Evolutionary conservation across 2,113 vertebrate species (phyloP).

Genomic region (Brienomyrus brachyistius): DNA sequence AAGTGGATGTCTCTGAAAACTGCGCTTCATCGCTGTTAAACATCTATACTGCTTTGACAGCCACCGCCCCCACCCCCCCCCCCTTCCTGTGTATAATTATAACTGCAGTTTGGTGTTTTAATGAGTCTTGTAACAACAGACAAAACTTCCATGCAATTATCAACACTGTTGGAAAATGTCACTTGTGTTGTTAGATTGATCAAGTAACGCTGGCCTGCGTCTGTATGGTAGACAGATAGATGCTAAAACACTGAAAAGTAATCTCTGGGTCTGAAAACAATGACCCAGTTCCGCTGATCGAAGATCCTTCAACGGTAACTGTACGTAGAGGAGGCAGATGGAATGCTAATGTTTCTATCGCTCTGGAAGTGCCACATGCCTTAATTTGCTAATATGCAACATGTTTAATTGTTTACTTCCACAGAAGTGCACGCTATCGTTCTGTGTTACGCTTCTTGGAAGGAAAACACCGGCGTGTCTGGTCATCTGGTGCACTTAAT

Average conservation of each 20-base stretch:
- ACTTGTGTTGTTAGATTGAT: background rate
- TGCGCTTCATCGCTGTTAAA: background rate
- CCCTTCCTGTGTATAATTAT: background rate
- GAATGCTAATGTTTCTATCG: background rate
- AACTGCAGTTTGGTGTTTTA: background rate
- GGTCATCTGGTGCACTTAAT: slow-evolving; percentile 2
- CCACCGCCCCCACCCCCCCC: background rate
- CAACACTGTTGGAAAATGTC: background rate
- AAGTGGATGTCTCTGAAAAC: background rate
- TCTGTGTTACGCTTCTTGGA: background rate
- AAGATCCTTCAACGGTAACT: background rate
- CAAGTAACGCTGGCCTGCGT: background rate
- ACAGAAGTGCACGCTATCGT: background rate
- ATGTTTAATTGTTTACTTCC: slow-evolving; percentile 7
- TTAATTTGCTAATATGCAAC: background rate
- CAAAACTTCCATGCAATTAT: background rate
- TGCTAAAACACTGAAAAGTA: background rate
- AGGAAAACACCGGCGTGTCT: background rate
- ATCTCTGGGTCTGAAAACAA: background rate
- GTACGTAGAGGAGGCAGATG: background rate
- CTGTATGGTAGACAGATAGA: background rate
- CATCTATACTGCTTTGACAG: slow-evolving; percentile 2
- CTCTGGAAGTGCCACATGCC: background rate
- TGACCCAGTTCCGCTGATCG: background rate
- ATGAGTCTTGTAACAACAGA: slow-evolving; percentile 2